Evolutionary conservation across 92 coral and sea anemone species (phyloP), one percentile per base, ranked within the genome.

Genomic region (Actinostola sp.): DNA sequence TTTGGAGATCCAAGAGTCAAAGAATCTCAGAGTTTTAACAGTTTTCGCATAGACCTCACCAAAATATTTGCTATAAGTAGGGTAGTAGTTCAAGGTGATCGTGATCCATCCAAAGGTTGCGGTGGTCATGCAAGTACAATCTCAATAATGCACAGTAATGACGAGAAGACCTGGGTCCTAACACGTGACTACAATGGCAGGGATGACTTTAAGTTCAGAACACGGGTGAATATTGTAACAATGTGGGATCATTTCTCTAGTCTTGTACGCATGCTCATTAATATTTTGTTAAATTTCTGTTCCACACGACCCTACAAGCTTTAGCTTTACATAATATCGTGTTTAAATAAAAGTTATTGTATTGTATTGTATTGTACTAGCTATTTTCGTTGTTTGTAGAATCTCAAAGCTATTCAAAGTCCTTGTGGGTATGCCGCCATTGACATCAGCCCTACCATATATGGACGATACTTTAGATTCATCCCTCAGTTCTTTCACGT

Each of bases 51-150:
- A 38, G 78, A 85, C 63, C 46, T 85, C 65, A 53, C 8, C 12
- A 39, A 61, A 77, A 17, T 79, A 21, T 79, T 66, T 44, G 82
- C 89, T 26, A 35, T 85, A 25, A 79, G 72, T 20, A 58, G 77
- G 35, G 62, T 85, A n/a, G 58, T 85, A 58, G 27, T 61, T 7
- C 64, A 52, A 48, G 64, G 68, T 10, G 72, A 75, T 32, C 44
- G 45, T 24, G 58, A 49, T 10, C 36, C 17, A 14, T 8, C 12
- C n/a, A 55, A 51, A 12, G 72, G 60, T 3, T 75, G 81, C 30
- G 61, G 41, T 10, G 72, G 45, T 13, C 34, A 32, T 52, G 33
- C 68, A 16, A 33, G 23, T 31, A 29, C 72, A 15, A 19, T 63
- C 17, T 50, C 64, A 3, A 44, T 75, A 17, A 48, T 63, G 73